These are phyloP conservation scores for Cataglyphis cursor DNA, from an alignment of 2,888 invertebrate genomes.

Conservation along the genomic window DNA sequence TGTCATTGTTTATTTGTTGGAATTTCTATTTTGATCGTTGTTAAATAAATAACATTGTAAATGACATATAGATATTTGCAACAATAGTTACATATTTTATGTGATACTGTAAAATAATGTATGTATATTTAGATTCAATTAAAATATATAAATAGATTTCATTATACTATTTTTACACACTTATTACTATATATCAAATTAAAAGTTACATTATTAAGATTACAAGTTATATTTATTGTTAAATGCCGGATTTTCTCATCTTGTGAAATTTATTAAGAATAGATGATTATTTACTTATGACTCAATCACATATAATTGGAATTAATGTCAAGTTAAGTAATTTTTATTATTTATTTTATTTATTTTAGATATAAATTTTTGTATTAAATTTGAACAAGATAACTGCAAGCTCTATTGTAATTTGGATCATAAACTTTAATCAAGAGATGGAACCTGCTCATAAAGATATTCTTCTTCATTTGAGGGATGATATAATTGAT, in stretches of 20 bases:
- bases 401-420: not conserved
- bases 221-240: not conserved
- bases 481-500: constrained; percentile 75
- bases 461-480: constrained; percentile 74
- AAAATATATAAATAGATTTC: not conserved
- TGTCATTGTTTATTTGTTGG: no score
- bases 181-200: not conserved
- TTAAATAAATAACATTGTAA: not conserved
- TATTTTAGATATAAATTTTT: not conserved
- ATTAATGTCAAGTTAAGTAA: not conserved
- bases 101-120: not conserved
- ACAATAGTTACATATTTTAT: not conserved
- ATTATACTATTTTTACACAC: not conserved
- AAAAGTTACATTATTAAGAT: not conserved
- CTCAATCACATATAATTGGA: not conserved
- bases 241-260: not conserved
- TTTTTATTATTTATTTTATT: not conserved
- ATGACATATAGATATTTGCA: not conserved
- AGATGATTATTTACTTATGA: not conserved
- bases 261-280: not conserved
- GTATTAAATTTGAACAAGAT: not conserved
- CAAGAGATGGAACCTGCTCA: constrained; percentile 79
- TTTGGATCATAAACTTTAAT: not conserved
- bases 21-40: not conserved
- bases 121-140: not conserved